phyloP scores from a whole-genome alignment of 1,140 invertebrate species.

The Paracyclopina nana region DNA sequence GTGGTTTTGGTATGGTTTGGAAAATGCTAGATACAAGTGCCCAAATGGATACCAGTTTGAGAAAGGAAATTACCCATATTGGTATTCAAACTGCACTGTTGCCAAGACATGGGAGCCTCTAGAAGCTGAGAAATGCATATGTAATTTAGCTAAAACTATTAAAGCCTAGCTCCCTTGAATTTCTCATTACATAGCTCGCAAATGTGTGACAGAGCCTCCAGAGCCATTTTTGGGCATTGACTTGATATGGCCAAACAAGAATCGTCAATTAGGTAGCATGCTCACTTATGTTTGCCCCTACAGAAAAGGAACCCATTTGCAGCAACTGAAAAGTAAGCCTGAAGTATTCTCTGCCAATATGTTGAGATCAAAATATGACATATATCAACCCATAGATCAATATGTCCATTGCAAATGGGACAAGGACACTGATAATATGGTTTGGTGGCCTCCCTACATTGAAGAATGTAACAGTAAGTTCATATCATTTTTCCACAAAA shows the following conservation, averaged over 20 bases:
- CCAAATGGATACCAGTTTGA: background rate
- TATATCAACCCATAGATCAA: too few relatives aligned
- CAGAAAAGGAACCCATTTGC: background rate
- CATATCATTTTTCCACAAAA: too few relatives aligned
- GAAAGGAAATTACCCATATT: background rate
- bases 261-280: background rate
- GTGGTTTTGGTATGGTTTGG: background rate
- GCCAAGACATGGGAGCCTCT: background rate
- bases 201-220: background rate
- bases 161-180: background rate
- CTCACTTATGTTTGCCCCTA: constrained; percentile 1
- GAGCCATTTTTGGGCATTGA: background rate
- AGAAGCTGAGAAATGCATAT: background rate
- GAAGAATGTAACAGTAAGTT: too few relatives aligned
- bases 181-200: background rate
- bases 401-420: too few relatives aligned
- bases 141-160: background rate
- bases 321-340: too few relatives aligned
- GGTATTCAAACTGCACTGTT: background rate
- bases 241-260: background rate
- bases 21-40: background rate
- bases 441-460: too few relatives aligned
- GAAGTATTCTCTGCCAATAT: too few relatives aligned
- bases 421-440: too few relatives aligned
- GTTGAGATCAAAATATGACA: too few relatives aligned